A percentile compares a stretch with the other conserved stretches of the same genome.
phyloP scores from a whole-genome alignment of 2,888 invertebrate species.

The Machimus atricapillus region DNA sequence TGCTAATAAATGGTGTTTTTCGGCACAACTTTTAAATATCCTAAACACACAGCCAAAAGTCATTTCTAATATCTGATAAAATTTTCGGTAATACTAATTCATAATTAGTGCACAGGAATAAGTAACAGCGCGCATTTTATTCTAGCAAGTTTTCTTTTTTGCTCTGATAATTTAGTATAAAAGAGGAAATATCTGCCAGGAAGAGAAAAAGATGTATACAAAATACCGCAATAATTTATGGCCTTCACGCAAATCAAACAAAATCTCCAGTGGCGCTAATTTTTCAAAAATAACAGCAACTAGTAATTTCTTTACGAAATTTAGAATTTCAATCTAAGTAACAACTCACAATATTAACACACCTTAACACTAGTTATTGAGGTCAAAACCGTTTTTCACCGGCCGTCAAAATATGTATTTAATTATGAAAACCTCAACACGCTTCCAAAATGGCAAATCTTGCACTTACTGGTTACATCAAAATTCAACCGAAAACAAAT shows the following conservation, averaged over 20 bases:
- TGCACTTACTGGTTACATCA: not conserved
- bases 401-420: not conserved
- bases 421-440: not conserved
- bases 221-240: not conserved
- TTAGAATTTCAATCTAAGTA: not conserved
- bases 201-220: not conserved
- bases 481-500: not conserved
- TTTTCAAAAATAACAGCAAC: not conserved
- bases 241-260: not conserved
- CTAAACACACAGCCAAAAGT: too few species aligned
- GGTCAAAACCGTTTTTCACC: not conserved
- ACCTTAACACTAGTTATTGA: not conserved
- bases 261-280: not conserved
- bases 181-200: not conserved
- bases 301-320: not conserved
- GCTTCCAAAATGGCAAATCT: not conserved
- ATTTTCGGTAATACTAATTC: too few species aligned
- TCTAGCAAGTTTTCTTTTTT: too few species aligned
- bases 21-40: too few species aligned
- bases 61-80: too few species aligned
- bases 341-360: not conserved
- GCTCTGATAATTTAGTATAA: too few species aligned
- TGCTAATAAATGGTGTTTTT: too few species aligned
- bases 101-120: too few species aligned
- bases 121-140: too few species aligned